Percentiles rank a stretch among this genome's conserved stretches.
phyloP scores from a whole-genome alignment of 2,888 invertebrate genomes.

The Unio delphinus region DNA sequence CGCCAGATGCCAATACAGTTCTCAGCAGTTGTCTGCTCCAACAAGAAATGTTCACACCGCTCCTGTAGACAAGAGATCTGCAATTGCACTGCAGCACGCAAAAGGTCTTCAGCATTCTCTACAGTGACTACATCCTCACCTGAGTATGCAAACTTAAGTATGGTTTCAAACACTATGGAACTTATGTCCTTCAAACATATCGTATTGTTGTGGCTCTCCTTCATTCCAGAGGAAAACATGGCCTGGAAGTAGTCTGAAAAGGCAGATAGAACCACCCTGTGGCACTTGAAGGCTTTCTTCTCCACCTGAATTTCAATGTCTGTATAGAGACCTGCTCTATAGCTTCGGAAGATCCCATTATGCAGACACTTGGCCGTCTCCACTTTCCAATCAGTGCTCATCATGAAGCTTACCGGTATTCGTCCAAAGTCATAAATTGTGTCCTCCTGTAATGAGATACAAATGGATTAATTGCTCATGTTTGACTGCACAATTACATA shows the following conservation, averaged over 20 bases:
- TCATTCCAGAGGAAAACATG: constrained; percentile 50
- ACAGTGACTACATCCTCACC: constrained; percentile 38
- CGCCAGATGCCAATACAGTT: constrained; percentile 48
- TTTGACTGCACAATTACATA: no score
- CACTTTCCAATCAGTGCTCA: constrained; percentile 23
- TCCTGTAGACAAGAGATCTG: constrained; percentile 38
- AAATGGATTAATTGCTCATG: no score
- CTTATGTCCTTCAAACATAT: constrained; percentile 37
- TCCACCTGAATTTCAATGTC: constrained; percentile 43
- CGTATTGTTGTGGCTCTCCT: constrained; percentile 38
- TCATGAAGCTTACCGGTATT: not conserved
- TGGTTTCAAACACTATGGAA: constrained; percentile 34
- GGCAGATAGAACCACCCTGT: constrained; percentile 43
- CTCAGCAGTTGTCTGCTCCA: constrained; percentile 37
- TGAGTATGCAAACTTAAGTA: constrained; percentile 37
- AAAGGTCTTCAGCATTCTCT: constrained; percentile 41
- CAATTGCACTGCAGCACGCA: constrained; percentile 37
- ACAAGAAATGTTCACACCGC: constrained; percentile 39
- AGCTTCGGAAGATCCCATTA: constrained; percentile 34
- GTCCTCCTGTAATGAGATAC: no score
- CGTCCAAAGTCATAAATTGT: no score
- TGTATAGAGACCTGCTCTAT: constrained; percentile 36
- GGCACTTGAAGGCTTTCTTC: constrained; percentile 43
- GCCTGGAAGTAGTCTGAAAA: constrained; percentile 48
- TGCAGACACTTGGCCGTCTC: constrained; percentile 29